Conservation (phyloP, 2,888 invertebrate species). For the Masnerella sp. region DNA sequence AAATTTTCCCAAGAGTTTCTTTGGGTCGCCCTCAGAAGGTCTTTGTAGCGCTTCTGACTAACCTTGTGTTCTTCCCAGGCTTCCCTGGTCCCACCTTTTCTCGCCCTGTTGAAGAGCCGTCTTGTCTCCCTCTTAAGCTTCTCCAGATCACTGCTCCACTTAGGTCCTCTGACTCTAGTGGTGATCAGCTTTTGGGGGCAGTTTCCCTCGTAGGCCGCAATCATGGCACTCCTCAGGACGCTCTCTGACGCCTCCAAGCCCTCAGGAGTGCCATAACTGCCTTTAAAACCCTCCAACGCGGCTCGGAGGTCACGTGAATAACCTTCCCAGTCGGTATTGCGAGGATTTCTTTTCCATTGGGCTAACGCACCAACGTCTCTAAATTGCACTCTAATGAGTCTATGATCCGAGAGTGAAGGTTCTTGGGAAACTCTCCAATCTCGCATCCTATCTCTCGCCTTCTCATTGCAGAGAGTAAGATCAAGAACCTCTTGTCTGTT, state of each 20-base stretch:
- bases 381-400: not conserved
- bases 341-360: no score
- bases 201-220: not conserved
- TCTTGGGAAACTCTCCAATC: not conserved
- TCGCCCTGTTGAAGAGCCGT: no score
- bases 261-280: not conserved
- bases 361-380: no score
- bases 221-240: not conserved
- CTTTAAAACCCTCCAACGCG: not conserved
- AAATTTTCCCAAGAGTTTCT: no score
- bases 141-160: not conserved
- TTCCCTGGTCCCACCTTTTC: no score
- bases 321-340: not conserved
- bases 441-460: not conserved
- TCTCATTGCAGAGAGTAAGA: not conserved
- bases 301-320: not conserved
- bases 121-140: not conserved
- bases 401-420: not conserved
- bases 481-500: not conserved
- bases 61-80: not conserved
- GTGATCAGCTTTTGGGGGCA: not conserved
- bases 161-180: not conserved
- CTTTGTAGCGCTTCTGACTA: not conserved
- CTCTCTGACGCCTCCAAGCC: not conserved
- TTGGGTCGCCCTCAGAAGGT: no score